These are phyloP conservation scores for Leucopsar rothschildi DNA, from an alignment of 2,113 vertebrate species.

Conservation along the genomic window DNA sequence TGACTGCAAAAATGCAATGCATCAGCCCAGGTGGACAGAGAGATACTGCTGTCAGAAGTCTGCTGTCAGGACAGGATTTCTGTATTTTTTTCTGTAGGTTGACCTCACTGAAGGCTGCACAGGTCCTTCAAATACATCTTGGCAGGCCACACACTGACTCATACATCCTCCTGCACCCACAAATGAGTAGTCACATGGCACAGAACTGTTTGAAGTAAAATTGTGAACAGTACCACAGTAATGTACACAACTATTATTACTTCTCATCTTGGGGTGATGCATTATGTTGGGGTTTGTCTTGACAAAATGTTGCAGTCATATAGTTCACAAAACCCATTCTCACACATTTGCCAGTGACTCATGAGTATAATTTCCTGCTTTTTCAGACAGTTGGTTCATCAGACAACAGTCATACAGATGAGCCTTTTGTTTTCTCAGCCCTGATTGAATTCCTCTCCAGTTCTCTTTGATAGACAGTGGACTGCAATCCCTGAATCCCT, in stretches of 20 bases:
- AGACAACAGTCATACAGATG: not conserved
- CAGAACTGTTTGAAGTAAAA: not conserved
- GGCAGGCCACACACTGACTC: not conserved
- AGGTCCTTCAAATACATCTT: not conserved
- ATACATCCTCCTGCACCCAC: not conserved
- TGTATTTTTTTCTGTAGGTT: not conserved
- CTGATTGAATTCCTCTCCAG: not conserved
- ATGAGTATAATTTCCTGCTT: not conserved
- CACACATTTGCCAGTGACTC: not conserved
- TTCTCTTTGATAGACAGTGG: not conserved
- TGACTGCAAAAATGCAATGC: not conserved
- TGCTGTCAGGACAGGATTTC: not conserved
- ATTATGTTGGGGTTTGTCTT: not conserved
- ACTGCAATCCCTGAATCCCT: not conserved
- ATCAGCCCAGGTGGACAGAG: not conserved
- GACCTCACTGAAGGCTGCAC: not conserved
- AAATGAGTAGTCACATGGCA: not conserved
- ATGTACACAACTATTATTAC: not conserved
- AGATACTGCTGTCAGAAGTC: not conserved
- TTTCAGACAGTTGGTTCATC: not conserved
- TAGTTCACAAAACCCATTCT: not conserved
- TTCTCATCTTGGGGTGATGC: not conserved
- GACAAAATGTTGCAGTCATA: not conserved
- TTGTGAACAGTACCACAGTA: not conserved
- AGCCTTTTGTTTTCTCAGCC: not conserved